Percentiles rank a stretch among this genome's conserved stretches.
Conservation (phyloP, 2,113 vertebrate genomes). For the Otis tarda region DNA sequence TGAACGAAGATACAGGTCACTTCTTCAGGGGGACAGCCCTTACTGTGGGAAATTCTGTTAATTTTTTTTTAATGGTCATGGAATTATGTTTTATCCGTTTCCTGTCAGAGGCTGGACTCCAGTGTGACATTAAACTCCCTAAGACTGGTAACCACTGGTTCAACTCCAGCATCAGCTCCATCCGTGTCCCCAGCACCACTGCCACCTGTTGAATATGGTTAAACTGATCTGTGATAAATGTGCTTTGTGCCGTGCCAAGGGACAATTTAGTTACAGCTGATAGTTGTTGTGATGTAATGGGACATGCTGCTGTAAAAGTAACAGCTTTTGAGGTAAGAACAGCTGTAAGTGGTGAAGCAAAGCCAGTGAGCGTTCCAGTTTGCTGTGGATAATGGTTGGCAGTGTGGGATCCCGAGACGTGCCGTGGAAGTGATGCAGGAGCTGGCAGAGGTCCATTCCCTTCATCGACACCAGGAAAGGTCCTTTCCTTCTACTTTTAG, state of each 20-base stretch:
- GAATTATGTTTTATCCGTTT: neutral
- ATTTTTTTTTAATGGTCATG: neutral
- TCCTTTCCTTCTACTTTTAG: neutral
- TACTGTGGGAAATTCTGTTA: neutral
- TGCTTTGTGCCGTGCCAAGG: neutral
- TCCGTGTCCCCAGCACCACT: neutral
- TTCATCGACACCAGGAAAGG: neutral
- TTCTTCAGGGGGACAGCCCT: neutral
- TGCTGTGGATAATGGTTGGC: neutral
- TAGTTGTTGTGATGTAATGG: neutral
- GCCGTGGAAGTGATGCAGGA: neutral
- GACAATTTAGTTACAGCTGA: neutral
- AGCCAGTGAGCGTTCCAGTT: neutral
- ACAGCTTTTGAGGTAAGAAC: neutral
- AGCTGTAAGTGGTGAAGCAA: neutral
- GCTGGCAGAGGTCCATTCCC: neutral
- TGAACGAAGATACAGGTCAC: neutral
- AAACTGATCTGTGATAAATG: neutral
- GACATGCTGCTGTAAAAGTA: neutral
- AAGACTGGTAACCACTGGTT: neutral
- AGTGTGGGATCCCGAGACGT: neutral
- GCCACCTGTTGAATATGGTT: neutral
- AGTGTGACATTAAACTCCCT: neutral
- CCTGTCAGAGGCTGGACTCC: too few relatives aligned
- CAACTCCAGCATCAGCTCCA: fast-evolving